Conservation (phyloP, 2,113 vertebrate genomes). For the Hemichromis elongatus region DNA sequence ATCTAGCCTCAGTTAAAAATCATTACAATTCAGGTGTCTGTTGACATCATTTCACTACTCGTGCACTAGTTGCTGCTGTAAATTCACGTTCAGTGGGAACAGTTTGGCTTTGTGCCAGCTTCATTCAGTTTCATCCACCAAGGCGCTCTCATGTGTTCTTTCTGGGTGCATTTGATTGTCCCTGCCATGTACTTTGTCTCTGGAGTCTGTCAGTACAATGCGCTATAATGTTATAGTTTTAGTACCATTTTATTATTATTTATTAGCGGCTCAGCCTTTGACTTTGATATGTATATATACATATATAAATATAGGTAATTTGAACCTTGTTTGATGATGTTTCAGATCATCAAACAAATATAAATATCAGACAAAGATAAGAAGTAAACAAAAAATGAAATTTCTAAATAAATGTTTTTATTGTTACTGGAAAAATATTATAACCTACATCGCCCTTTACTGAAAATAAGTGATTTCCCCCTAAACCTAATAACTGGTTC, state of each 20-base stretch:
- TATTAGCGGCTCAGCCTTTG: background rate
- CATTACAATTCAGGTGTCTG: background rate
- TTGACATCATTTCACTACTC: background rate
- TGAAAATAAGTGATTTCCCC: background rate
- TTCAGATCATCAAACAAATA: background rate
- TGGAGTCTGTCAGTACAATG: background rate
- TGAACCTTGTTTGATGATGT: background rate
- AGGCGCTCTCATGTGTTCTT: background rate
- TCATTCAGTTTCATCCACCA: background rate
- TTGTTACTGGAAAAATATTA: background rate
- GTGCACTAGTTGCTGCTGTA: background rate
- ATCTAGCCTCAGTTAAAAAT: background rate
- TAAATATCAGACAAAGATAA: background rate
- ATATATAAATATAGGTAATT: background rate
- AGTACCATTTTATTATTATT: background rate
- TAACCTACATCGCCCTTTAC: background rate
- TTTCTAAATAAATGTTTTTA: background rate
- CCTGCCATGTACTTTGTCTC: background rate
- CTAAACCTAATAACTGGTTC: background rate
- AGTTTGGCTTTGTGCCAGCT: conserved; percentile 2
- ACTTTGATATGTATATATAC: background rate
- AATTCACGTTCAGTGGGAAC: background rate
- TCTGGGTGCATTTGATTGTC: background rate
- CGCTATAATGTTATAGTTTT: background rate
- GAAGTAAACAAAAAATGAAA: background rate